phyloP scores from a whole-genome alignment of 1,140 invertebrate species.

The Rhyzopertha dominica region DNA sequence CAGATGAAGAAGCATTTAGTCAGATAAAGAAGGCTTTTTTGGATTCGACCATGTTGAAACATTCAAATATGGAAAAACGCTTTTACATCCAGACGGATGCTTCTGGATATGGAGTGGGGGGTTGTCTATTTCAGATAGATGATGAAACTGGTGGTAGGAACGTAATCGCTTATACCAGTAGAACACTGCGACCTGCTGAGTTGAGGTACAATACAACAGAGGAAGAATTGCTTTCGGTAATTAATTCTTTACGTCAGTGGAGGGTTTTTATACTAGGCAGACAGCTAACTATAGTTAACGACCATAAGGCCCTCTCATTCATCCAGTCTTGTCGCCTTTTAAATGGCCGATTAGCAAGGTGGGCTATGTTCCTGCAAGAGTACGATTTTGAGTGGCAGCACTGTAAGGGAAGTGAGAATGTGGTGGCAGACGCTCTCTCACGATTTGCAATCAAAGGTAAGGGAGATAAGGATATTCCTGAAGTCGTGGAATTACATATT shows the following conservation, averaged over 20 bases:
- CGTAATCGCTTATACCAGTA: slow-evolving; percentile 4
- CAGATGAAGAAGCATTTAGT: neutral
- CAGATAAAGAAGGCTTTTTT: slow-evolving; percentile 6
- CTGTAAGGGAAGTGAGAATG: slow-evolving; percentile 10
- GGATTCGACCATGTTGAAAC: neutral
- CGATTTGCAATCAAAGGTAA: neutral
- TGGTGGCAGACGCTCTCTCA: slow-evolving; percentile 1
- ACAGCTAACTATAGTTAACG: slow-evolving; percentile 4
- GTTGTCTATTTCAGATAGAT: neutral
- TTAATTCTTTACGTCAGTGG: slow-evolving; percentile 1
- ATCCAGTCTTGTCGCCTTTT: slow-evolving; percentile 1
- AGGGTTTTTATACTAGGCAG: slow-evolving; percentile 1
- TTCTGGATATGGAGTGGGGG: neutral
- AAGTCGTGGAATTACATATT: neutral
- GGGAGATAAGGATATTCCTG: slow-evolving; percentile 2
- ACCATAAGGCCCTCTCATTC: slow-evolving; percentile 9
- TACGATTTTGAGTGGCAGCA: slow-evolving; percentile 4
- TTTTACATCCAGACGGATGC: slow-evolving; percentile 5
- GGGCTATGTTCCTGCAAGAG: slow-evolving; percentile 6
- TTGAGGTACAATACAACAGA: slow-evolving; percentile 3
- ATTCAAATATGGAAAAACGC: slow-evolving; percentile 5
- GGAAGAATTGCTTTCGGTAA: slow-evolving; percentile 1
- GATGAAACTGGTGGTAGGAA: neutral
- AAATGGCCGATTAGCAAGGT: slow-evolving; percentile 2
- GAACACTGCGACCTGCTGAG: neutral